Evolutionary conservation across 2,113 vertebrate species (phyloP).

Genomic region (Eulacestoma nigropectus): DNA sequence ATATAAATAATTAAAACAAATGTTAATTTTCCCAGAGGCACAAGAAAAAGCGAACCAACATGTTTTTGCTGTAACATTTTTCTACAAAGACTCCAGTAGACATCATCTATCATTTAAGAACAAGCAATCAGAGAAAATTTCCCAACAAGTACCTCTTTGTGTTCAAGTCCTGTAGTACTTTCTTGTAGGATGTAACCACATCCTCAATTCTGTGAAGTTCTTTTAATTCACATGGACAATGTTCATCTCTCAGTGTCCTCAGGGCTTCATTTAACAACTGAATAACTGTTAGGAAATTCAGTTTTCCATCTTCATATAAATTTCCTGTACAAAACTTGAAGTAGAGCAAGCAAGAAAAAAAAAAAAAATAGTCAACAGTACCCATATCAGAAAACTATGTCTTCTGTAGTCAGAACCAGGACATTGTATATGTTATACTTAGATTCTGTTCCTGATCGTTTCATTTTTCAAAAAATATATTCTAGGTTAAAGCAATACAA

Average conservation of each 20-base stretch:
- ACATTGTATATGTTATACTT: neutral
- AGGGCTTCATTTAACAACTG: conserved; percentile 82
- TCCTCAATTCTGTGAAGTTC: conserved; percentile 58
- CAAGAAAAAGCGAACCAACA: neutral
- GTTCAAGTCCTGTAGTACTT: conserved; percentile 52
- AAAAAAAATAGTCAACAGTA: neutral
- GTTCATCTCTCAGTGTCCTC: conserved; percentile 70
- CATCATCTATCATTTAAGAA: neutral
- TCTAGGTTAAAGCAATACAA: neutral
- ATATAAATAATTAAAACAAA: neutral
- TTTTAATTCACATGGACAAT: neutral
- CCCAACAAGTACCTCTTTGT: conserved; percentile 69
- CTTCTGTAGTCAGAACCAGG: neutral
- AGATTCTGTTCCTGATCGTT: neutral
- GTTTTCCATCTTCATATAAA: conserved; percentile 79
- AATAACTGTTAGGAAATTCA: conserved; percentile 80
- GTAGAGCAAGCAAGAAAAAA: neutral
- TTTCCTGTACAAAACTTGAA: conserved; percentile 69
- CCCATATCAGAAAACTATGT: neutral
- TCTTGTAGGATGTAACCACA: conserved; percentile 30
- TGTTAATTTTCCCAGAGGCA: neutral
- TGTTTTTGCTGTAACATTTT: neutral
- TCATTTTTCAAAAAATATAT: neutral
- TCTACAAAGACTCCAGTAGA: neutral
- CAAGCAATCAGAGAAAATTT: neutral